Conservation (phyloP, 2,113 vertebrate species). For the Protobothrops flavoviridis region DNA sequence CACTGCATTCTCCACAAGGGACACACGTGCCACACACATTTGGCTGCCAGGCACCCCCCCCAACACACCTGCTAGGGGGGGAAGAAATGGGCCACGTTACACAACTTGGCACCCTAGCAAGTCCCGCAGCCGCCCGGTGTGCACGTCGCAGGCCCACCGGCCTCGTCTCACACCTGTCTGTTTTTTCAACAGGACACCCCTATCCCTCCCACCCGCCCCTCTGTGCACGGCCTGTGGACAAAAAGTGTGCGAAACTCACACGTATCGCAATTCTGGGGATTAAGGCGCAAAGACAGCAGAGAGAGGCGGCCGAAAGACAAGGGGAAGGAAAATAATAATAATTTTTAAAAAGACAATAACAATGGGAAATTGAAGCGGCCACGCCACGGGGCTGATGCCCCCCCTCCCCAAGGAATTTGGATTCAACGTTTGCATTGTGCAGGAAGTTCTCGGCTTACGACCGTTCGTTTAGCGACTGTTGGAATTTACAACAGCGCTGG, state of each 20-base stretch:
- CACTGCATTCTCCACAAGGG: neutral
- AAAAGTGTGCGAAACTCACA: slow-evolving; percentile 33
- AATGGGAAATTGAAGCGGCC: too few species aligned
- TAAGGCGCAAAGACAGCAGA: neutral
- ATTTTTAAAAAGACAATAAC: too few species aligned
- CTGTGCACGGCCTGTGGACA: slow-evolving; percentile 45
- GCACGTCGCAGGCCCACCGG: slow-evolving; percentile 53
- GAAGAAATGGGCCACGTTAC: slow-evolving; percentile 75
- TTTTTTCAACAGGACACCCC: slow-evolving; percentile 48
- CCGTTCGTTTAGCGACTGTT: too few species aligned
- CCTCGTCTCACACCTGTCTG: slow-evolving; percentile 69
- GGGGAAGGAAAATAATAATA: too few species aligned
- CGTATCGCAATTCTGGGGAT: neutral
- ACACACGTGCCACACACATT: neutral
- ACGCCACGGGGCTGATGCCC: too few species aligned
- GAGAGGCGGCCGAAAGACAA: neutral
- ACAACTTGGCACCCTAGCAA: slow-evolving; percentile 74
- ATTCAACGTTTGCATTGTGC: too few species aligned
- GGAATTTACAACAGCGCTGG: too few species aligned
- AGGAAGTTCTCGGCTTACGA: too few species aligned
- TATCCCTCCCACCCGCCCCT: slow-evolving; percentile 8
- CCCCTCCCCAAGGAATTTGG: too few species aligned
- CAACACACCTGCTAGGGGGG: slow-evolving; percentile 66
- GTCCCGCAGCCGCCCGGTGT: slow-evolving; percentile 67
- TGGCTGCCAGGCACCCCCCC: slow-evolving; percentile 64